Evolutionary conservation across 1,140 invertebrate genomes (phyloP).

Genomic region (Agrilus planipennis): DNA sequence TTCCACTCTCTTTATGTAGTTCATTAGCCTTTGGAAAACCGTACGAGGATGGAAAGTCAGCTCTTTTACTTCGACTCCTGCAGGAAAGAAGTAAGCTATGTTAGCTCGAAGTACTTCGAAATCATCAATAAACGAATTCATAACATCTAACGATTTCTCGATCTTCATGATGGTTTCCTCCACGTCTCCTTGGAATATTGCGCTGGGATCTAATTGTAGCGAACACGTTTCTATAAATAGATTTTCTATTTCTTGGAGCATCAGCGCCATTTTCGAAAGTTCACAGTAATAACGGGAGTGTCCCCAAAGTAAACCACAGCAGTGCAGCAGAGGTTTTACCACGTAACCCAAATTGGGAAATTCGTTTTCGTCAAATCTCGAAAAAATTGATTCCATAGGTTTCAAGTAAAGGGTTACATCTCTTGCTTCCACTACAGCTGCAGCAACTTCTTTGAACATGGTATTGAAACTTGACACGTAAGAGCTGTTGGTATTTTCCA

Average conservation of each 20-base stretch:
- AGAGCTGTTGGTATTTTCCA: conserved; percentile 48
- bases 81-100: conserved; percentile 41
- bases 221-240: conserved; percentile 54
- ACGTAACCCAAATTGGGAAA: conserved; percentile 48
- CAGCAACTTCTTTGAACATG: conserved; percentile 38
- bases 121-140: conserved; percentile 35
- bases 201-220: conserved; percentile 40
- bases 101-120: conserved; percentile 43
- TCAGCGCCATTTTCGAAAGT: conserved; percentile 55
- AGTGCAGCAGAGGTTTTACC: conserved; percentile 50
- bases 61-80: conserved; percentile 37
- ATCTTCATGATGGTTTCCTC: conserved; percentile 47
- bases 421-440: conserved; percentile 45
- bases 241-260: conserved; percentile 67
- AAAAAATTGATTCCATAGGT: conserved; percentile 49
- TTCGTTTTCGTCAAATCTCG: conserved; percentile 55
- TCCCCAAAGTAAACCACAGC: conserved; percentile 73
- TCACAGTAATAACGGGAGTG: conserved; percentile 73
- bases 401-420: conserved; percentile 55
- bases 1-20: conserved; percentile 49
- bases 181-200: conserved; percentile 61
- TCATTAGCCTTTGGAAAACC: conserved; percentile 57
- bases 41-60: conserved; percentile 65
- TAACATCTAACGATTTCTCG: conserved; percentile 34
- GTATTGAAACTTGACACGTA: conserved; percentile 49